Evolutionary conservation across 2,888 invertebrate species (phyloP).

Genomic region (Agriopis marginaria): DNA sequence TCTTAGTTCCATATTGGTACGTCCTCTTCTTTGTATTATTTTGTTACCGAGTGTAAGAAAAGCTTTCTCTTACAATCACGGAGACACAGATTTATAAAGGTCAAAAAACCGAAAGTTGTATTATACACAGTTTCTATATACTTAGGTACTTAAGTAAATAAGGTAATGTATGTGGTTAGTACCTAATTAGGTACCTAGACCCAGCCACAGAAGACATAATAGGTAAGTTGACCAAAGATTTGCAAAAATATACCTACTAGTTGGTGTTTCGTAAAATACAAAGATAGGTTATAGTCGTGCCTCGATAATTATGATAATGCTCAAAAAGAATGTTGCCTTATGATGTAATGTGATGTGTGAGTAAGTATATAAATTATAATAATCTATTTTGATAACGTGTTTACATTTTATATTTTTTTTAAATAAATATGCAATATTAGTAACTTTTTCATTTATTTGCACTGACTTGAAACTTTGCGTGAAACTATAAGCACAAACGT

Average conservation of each 20-base stretch:
- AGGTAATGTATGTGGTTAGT: too few species aligned
- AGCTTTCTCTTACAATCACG: constrained; percentile 61
- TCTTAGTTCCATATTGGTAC: constrained; percentile 60
- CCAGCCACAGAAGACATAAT: too few species aligned
- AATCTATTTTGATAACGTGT: constrained; percentile 4
- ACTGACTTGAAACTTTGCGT: too few species aligned
- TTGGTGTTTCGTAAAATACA: too few species aligned
- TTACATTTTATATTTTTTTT: not conserved
- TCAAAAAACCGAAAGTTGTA: constrained; percentile 8
- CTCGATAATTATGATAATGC: not conserved
- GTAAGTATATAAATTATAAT: not conserved
- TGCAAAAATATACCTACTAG: too few species aligned
- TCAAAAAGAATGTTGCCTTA: constrained; percentile 8
- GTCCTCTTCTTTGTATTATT: constrained; percentile 56
- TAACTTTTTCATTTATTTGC: too few species aligned
- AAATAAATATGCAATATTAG: not conserved
- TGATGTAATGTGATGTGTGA: not conserved
- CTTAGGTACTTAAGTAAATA: too few species aligned
- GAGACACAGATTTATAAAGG: constrained; percentile 46
- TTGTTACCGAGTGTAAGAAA: constrained; percentile 62
- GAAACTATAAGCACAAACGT: too few species aligned
- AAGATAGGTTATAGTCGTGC: not conserved
- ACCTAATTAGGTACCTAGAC: too few species aligned
- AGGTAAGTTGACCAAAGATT: too few species aligned
- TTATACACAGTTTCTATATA: too few species aligned